Conservation (phyloP, 2,888 invertebrate species). For the Agrenia bidenticulata region DNA sequence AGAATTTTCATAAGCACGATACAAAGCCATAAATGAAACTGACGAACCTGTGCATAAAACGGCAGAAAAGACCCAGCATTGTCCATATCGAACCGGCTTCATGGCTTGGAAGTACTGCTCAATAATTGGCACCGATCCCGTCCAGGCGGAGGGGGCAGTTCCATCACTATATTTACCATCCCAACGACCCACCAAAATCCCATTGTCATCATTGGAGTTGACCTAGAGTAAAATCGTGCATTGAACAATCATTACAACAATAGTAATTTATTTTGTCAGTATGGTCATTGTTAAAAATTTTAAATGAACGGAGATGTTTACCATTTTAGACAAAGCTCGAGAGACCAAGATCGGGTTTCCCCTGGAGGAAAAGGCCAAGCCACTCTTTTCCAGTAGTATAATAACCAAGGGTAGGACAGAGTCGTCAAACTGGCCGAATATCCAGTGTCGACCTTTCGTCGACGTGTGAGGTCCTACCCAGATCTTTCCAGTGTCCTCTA, state of each 20-base stretch:
- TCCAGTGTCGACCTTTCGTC: conserved; percentile 76
- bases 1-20: too few relatives aligned
- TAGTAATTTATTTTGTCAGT: too few relatives aligned
- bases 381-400: conserved; percentile 69
- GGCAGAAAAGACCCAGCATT: conserved; percentile 86
- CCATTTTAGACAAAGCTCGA: conserved; percentile 71
- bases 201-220: conserved; percentile 59
- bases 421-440: conserved; percentile 78
- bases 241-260: too few relatives aligned
- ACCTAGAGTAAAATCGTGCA: too few relatives aligned
- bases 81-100: conserved; percentile 74
- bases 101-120: conserved; percentile 63
- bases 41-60: conserved; percentile 72
- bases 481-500: conserved; percentile 81
- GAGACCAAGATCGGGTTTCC: conserved; percentile 71
- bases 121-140: conserved; percentile 75
- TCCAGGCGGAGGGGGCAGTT: conserved; percentile 75
- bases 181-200: conserved; percentile 44
- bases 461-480: conserved; percentile 76
- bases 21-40: too few relatives aligned
- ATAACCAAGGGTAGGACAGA: conserved; percentile 69
- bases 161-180: conserved; percentile 67
- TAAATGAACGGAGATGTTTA: too few relatives aligned
- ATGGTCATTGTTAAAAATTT: too few relatives aligned
- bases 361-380: conserved; percentile 63